A percentile compares a stretch with the other conserved stretches of the same genome.
These are phyloP conservation scores for Paratrypauchen microcephalus DNA, from an alignment of 2,797 vertebrate species.

Conservation along the genomic window DNA sequence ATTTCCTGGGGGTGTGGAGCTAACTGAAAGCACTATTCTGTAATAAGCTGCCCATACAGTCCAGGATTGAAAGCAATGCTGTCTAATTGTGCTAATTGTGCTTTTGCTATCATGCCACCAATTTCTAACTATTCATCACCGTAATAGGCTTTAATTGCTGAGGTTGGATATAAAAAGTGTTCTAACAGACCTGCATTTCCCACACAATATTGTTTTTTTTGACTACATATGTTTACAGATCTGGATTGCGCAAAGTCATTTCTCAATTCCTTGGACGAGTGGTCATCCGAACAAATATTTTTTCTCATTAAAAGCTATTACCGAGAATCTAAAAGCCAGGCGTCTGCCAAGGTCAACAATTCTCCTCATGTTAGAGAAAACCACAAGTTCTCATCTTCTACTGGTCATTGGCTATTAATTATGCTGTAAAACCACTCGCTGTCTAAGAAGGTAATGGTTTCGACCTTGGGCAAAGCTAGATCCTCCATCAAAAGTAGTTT, in stretches of 20 bases:
- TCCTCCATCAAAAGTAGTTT: neutral
- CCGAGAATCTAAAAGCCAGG: neutral
- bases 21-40: too few species aligned
- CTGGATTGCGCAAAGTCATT: neutral
- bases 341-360: neutral
- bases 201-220: neutral
- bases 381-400: neutral
- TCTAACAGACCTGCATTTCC: too few species aligned
- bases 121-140: too few species aligned
- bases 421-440: neutral
- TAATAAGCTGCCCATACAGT: too few species aligned
- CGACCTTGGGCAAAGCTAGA: neutral
- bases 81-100: too few species aligned
- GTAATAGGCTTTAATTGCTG: too few species aligned
- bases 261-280: neutral
- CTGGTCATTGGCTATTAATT: slow-evolving; percentile 2
- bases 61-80: too few species aligned
- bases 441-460: neutral
- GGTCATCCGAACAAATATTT: neutral
- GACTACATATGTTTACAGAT: neutral
- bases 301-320: neutral
- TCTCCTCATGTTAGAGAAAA: neutral
- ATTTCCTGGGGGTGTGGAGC: too few species aligned
- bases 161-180: too few species aligned
- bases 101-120: too few species aligned